Conservation (phyloP, 23 tunicate genomes). For the Ciona savignyi region DNA sequence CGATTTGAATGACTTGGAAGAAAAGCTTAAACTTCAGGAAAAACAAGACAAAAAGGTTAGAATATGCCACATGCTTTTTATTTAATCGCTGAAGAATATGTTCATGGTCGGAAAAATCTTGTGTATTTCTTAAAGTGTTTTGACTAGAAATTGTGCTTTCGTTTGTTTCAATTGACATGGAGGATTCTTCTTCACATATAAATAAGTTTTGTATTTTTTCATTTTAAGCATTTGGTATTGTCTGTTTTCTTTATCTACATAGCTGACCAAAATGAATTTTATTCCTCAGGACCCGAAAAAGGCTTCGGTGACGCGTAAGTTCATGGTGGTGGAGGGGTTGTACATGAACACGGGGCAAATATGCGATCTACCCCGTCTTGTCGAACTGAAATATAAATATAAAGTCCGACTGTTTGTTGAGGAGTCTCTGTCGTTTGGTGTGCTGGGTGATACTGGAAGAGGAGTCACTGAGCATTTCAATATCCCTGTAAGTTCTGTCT, state of each 20-base stretch:
- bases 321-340: conserved; percentile 86
- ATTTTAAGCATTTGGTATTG: too few relatives aligned
- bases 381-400: conserved; percentile 88
- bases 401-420: conserved; percentile 90
- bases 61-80: too few relatives aligned
- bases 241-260: too few relatives aligned
- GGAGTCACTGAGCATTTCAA: conserved; percentile 93
- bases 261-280: too few relatives aligned
- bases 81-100: too few relatives aligned
- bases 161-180: too few relatives aligned
- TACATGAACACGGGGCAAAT: conserved; percentile 83
- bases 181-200: too few relatives aligned
- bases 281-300: conserved; percentile 84
- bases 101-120: too few relatives aligned
- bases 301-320: conserved; percentile 87
- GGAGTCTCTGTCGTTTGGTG: conserved; percentile 87
- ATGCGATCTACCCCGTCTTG: conserved; percentile 56
- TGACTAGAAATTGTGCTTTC: too few relatives aligned
- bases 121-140: too few relatives aligned
- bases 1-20: conserved; percentile 83
- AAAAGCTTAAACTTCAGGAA: conserved; percentile 51
- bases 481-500: conserved; percentile 59
- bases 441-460: conserved; percentile 79
- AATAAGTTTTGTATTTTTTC: too few relatives aligned
- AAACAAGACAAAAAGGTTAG: conserved; percentile 59